Conservation (phyloP, 1,140 invertebrate genomes). For the Cotesia glomerata region DNA sequence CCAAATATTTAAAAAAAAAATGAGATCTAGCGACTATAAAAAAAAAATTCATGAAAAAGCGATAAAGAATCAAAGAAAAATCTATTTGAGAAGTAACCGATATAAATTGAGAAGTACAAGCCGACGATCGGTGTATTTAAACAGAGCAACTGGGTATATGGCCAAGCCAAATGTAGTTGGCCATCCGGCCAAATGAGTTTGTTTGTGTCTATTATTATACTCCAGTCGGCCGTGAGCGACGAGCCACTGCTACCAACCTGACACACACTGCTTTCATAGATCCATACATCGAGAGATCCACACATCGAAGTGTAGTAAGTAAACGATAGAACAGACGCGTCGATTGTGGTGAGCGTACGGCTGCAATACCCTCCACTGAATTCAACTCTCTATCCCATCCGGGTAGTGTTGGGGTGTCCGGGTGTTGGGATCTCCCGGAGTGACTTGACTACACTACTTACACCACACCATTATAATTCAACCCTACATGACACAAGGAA, state of each 20-base stretch:
- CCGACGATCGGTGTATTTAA: constrained; percentile 25
- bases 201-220: constrained; percentile 58
- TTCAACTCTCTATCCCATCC: no score
- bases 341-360: background rate
- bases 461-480: background rate
- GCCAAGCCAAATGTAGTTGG: constrained; percentile 58
- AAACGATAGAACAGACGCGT: constrained; percentile 17
- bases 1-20: no score
- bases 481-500: constrained; percentile 1
- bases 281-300: no score
- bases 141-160: constrained; percentile 43
- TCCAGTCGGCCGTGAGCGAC: constrained; percentile 50
- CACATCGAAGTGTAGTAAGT: background rate
- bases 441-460: no score
- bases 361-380: no score
- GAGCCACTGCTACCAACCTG: constrained; percentile 37
- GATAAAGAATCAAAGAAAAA: background rate
- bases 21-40: no score
- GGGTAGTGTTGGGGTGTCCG: no score
- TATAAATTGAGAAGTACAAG: background rate
- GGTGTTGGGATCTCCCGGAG: no score
- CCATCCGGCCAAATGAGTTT: constrained; percentile 56
- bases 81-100: constrained; percentile 6
- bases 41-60: background rate
- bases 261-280: background rate